Percentiles rank a stretch among this genome's conserved stretches.
phyloP scores from a whole-genome alignment of 2,797 vertebrate genomes.

The Sebastes itinus region DNA sequence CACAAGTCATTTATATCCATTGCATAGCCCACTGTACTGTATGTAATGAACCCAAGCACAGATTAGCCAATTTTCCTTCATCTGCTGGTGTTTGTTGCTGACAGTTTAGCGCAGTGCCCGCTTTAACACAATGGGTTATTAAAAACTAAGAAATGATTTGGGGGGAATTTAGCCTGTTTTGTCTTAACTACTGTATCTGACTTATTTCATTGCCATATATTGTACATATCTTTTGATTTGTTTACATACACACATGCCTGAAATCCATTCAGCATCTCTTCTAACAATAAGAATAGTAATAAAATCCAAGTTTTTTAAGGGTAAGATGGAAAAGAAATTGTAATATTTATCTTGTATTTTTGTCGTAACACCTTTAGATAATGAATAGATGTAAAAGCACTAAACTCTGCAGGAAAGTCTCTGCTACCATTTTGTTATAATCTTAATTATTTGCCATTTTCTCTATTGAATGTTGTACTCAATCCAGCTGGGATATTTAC shows the following conservation, averaged over 20 bases:
- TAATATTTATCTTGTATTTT: not conserved
- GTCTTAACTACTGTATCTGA: not conserved
- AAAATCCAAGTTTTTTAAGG: not conserved
- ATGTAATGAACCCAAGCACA: slow-evolving; percentile 40
- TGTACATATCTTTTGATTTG: slow-evolving; percentile 4
- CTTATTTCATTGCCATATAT: not conserved
- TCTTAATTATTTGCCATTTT: not conserved
- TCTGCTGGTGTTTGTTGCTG: not conserved
- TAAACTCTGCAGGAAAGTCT: not conserved
- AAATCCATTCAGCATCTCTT: not conserved
- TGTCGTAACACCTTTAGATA: not conserved
- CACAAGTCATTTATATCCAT: slow-evolving; percentile 14
- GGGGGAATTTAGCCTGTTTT: slow-evolving; percentile 11
- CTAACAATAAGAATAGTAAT: not conserved
- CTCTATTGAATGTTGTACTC: not conserved
- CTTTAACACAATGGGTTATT: not conserved
- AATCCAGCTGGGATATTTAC: slow-evolving; percentile 12
- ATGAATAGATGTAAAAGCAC: not conserved
- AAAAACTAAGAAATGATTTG: not conserved
- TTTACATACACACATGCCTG: slow-evolving; percentile 5
- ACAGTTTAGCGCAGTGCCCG: not conserved
- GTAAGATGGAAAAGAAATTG: not conserved
- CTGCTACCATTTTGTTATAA: not conserved
- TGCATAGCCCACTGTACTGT: not conserved
- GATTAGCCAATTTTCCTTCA: not conserved